Base-by-base conservation (phyloP, 2,888 invertebrate species). In the Lithophane leautieri region DNA sequence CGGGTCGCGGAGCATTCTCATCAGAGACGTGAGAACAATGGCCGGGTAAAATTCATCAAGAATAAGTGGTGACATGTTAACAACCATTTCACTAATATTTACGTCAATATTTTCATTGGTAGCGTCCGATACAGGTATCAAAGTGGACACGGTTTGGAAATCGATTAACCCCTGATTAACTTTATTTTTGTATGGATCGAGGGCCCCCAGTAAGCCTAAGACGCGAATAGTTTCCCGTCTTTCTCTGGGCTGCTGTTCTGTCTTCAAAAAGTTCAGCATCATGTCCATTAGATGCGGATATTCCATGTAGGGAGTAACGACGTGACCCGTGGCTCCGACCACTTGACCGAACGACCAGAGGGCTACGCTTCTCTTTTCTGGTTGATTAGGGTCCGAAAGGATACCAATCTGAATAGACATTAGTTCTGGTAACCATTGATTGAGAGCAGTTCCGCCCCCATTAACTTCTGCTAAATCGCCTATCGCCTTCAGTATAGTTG, bases 1-100 rank as follows among this genome's bases (percentile, higher is more conserved):
- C 0, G 99, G 99, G 94, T 99, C 99, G 0, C 98, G 97, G 54
- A 99, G 97, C 77, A 99, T 99, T 86, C 98, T 97, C 98, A 99
- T 99, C 50, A 99, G 96, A 0, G 99, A 99, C 0, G 99, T 98
- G 76, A 99, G 98, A 1, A 99, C 99, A 80, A 99, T 98, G 0
- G 99, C 99, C 14, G 99, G 99, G 95, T 99, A 99, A 94, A 99
- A 99, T 93, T 99, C 99, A 88, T 99, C 99, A 70, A 99, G 96
- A 25, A 98, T 97, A 61, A 97, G 97, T 0, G 98, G 98, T 54
- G 98, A 98, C 99, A 99, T 99, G 90, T 98, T 99, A 0, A 99
- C 99, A 34, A 99, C 95, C 98, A 99, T 98, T 93, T 99, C 99
- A 89, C 98, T 98, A 0, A 98, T 98, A 93, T 98, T 98, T 78